phyloP scores from a whole-genome alignment of 1,140 invertebrate genomes.

The Sitophilus oryzae region DNA sequence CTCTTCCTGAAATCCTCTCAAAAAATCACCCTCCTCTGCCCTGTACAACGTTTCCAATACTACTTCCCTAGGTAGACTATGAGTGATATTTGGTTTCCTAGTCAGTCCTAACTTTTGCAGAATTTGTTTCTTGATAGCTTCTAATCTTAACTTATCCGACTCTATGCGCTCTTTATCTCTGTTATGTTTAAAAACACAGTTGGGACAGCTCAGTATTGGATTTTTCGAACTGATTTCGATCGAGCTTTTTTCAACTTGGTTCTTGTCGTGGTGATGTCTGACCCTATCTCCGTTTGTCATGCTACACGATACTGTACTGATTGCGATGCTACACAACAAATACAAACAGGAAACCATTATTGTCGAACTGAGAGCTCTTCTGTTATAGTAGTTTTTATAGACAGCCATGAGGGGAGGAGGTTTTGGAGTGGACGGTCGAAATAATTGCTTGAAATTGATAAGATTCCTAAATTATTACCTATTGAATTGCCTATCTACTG shows the following conservation, averaged over 20 bases:
- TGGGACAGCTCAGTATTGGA: constrained; percentile 34
- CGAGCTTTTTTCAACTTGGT: constrained; percentile 26
- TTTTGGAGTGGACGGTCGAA: constrained; percentile 1
- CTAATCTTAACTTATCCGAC: constrained; percentile 57
- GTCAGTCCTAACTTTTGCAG: constrained; percentile 65
- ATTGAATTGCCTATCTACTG: constrained; percentile 16
- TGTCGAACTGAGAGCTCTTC: constrained; percentile 26
- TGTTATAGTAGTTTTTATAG: constrained; percentile 31
- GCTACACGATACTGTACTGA: constrained; percentile 26
- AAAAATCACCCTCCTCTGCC: constrained; percentile 43
- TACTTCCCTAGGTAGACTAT: constrained; percentile 58
- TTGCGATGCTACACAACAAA: constrained; percentile 32
- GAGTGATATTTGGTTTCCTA: constrained; percentile 62
- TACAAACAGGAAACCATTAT: constrained; percentile 30
- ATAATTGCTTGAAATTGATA: constrained; percentile 3
- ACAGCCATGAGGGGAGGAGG: constrained; percentile 28
- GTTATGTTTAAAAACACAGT: constrained; percentile 38
- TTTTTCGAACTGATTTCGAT: constrained; percentile 31
- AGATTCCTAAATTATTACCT: constrained; percentile 13
- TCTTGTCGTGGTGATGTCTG: constrained; percentile 32
- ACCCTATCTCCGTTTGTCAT: constrained; percentile 24
- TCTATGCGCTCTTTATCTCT: constrained; percentile 39
- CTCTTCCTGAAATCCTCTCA: constrained; percentile 31
- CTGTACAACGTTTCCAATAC: constrained; percentile 63
- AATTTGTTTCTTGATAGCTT: constrained; percentile 72